Conservation (phyloP, 2,888 invertebrate genomes). For the Orchestes rusci region DNA sequence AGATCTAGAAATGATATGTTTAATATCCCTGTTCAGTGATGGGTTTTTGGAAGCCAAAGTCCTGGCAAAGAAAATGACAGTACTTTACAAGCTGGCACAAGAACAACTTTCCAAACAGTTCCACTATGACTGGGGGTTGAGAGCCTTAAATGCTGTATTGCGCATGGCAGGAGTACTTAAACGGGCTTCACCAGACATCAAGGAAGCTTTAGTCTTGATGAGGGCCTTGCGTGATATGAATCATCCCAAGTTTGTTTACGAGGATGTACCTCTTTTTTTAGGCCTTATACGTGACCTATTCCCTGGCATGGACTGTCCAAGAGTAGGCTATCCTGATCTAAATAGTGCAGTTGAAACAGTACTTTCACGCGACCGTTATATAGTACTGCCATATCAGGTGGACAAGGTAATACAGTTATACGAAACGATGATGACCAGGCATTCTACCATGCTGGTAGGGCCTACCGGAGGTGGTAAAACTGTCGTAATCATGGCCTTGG, state of each 20-base stretch:
- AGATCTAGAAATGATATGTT: conserved; percentile 85
- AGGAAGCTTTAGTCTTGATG: conserved; percentile 85
- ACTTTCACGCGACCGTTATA: conserved; percentile 59
- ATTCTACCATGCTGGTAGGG: conserved; percentile 87
- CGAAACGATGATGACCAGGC: conserved; percentile 92
- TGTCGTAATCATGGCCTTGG: conserved; percentile 71
- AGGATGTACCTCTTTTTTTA: conserved; percentile 83
- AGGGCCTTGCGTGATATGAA: conserved; percentile 89
- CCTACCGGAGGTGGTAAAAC: conserved; percentile 91
- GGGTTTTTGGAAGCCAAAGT: conserved; percentile 87
- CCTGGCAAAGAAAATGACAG: conserved; percentile 90
- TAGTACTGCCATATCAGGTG: conserved; percentile 64
- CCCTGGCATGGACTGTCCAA: conserved; percentile 83
- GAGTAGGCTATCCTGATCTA: conserved; percentile 81
- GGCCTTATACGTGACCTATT: conserved; percentile 85
- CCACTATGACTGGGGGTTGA: conserved; percentile 90
- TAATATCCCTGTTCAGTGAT: conserved; percentile 86
- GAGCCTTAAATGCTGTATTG: conserved; percentile 84
- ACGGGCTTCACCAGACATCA: conserved; percentile 66
- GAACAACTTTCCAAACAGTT: conserved; percentile 88
- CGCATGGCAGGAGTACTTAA: conserved; percentile 88
- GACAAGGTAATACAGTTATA: conserved; percentile 71
- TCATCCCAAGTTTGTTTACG: conserved; percentile 85
- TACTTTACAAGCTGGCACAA: conserved; percentile 76
- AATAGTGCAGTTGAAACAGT: conserved; percentile 68